Evolutionary conservation across 2,113 vertebrate species (phyloP), one percentile per base, ranked within the genome.

Genomic region (Eulemur macaco): DNA sequence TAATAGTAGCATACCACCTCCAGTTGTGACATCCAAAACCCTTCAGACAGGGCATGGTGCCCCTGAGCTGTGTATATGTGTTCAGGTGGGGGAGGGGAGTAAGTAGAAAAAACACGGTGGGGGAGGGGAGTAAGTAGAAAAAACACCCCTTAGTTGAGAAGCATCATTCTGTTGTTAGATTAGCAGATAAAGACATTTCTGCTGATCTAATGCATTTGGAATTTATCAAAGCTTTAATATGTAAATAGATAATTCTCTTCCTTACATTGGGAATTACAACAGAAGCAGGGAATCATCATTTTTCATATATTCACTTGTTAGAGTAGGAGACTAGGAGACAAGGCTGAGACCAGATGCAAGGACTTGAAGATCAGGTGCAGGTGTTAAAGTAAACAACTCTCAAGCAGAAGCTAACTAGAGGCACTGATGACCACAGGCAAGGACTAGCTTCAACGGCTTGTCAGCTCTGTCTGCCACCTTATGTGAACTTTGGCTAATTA

Each of bases 211-310:
- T 25, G 23, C 21, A 78, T 37, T 60, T 42, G 8, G 34, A 89
- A 77, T 60, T 50, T 45, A 66, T 20, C 82, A 92, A 82, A 86
- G 6, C 10, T 31, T 83, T 86, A 47, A 56, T 73, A 34, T 17
- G 20, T 52, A 89, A 86, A 50, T 18, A 94, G 25, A 6, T n/a
- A 37, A 68, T 68, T 93, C 4, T 89, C 17, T 90, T 63, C 39
- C 18, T 60, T 80, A 54, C 0, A 23, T 23, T 68, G 9, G 3
- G 52, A 86, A 76, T 29, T 68, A 7, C 50, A 60, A 60, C 50
- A 89, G 37, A 74, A 71, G 10, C n/a, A 68, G 34, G 3, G 47
- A 77, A 45, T 47, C 6, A 68, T 68, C 47, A 11, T 56, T 73
- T 90, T 8, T 27, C 2, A 54, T 58, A 74, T 82, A 77, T 50